phyloP scores from a whole-genome alignment of 2,797 vertebrate species.

The Intellagama lesueurii region DNA sequence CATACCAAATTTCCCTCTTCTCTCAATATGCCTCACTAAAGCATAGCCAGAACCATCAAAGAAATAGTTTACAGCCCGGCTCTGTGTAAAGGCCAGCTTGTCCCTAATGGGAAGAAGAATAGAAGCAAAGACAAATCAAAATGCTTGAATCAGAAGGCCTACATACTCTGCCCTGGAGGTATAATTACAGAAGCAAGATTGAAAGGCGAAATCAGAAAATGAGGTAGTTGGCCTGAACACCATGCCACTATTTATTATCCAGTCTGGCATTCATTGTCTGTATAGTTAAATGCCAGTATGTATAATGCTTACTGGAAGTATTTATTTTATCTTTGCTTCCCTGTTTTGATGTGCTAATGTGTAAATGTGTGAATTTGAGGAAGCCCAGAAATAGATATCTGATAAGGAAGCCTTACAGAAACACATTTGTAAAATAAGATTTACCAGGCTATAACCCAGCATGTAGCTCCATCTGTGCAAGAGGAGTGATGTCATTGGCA shows the following conservation, averaged over 20 bases:
- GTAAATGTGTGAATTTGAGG: background rate
- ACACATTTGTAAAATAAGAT: background rate
- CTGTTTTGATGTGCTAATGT: background rate
- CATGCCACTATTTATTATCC: slow-evolving; percentile 4
- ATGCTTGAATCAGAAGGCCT: background rate
- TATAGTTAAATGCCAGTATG: background rate
- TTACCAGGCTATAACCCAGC: too few species aligned
- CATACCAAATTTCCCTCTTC: slow-evolving; percentile 87
- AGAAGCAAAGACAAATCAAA: slow-evolving; percentile 7
- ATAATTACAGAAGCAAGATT: background rate
- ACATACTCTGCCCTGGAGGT: background rate
- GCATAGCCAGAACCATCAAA: slow-evolving; percentile 96
- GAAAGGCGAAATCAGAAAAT: background rate
- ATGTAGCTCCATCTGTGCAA: too few species aligned
- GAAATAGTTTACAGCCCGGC: slow-evolving; percentile 91
- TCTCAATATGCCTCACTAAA: slow-evolving; percentile 90
- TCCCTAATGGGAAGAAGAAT: slow-evolving; percentile 80
- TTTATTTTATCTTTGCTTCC: background rate
- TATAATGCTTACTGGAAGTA: background rate
- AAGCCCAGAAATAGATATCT: background rate
- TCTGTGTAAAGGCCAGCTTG: slow-evolving; percentile 96
- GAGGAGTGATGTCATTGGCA: too few species aligned
- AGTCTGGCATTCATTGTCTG: background rate
- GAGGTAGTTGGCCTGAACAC: background rate
- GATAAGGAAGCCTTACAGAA: background rate